phyloP scores from a whole-genome alignment of 2,113 vertebrate species.

The Leucopsar rothschildi region DNA sequence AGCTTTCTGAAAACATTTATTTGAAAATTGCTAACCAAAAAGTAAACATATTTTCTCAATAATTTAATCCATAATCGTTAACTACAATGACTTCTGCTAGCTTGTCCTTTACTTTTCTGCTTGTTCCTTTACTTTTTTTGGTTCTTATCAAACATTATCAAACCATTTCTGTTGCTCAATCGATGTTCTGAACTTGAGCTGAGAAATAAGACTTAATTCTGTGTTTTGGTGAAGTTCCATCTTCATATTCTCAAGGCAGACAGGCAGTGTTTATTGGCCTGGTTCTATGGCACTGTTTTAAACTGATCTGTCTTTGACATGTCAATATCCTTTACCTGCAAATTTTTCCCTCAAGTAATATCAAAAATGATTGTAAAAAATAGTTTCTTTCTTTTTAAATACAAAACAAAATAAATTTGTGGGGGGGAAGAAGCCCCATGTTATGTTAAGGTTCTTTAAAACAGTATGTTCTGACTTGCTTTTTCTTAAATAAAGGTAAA shows the following conservation, averaged over 20 bases:
- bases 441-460: not conserved
- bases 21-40: not conserved
- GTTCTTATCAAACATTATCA: not conserved
- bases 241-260: not conserved
- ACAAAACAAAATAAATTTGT: not conserved
- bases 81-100: not conserved
- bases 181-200: not conserved
- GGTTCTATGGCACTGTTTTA: not conserved
- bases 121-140: not conserved
- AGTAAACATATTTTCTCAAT: fast-evolving
- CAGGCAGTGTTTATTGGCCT: not conserved
- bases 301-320: not conserved
- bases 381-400: not conserved
- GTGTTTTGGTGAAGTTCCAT: not conserved
- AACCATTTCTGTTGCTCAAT: not conserved
- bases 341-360: not conserved
- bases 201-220: not conserved
- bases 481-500: not conserved
- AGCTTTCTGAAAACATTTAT: not conserved
- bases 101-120: not conserved
- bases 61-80: not conserved
- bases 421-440: not conserved
- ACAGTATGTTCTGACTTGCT: not conserved
- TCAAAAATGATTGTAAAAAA: not conserved
- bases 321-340: not conserved